These are phyloP conservation scores for Luehdorfia chinensis DNA, from an alignment of 1,140 invertebrate genomes.

Conservation along the genomic window DNA sequence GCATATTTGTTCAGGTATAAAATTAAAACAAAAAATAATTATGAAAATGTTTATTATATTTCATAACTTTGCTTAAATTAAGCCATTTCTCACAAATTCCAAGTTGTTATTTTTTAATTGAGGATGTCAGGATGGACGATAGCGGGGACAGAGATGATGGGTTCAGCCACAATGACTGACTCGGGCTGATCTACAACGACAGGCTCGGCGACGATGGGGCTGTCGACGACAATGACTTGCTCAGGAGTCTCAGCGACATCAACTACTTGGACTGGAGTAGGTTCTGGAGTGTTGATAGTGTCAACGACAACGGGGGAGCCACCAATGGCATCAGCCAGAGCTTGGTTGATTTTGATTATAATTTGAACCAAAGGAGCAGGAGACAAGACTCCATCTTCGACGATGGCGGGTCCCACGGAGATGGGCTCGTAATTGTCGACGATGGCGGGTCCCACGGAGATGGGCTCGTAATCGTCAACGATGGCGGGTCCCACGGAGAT, in stretches of 20 bases:
- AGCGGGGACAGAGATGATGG: too few species aligned
- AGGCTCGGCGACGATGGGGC: slow-evolving; percentile 6
- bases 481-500: slow-evolving; percentile 18
- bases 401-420: slow-evolving; percentile 24
- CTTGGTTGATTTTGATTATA: background rate
- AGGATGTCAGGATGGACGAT: slow-evolving; percentile 16
- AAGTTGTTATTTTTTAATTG: slow-evolving; percentile 21
- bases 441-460: too few species aligned
- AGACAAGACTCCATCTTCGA: slow-evolving; percentile 20
- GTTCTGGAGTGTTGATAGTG: background rate
- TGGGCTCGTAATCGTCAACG: background rate
- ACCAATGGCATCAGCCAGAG: too few species aligned
- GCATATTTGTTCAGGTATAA: too few species aligned
- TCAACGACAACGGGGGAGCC: background rate
- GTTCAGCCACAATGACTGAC: too few species aligned
- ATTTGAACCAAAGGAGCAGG: slow-evolving; percentile 13
- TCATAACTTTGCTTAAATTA: too few species aligned
- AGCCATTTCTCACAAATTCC: too few species aligned
- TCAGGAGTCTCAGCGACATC: slow-evolving; percentile 10
- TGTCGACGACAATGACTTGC: slow-evolving; percentile 22
- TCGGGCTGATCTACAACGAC: background rate
- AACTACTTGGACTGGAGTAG: slow-evolving; percentile 4
- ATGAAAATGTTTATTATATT: too few species aligned
- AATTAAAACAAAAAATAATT: too few species aligned
- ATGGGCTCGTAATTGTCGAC: background rate